Base-by-base conservation (phyloP, 1,140 invertebrate species). In the Berghia stephanieae region DNA sequence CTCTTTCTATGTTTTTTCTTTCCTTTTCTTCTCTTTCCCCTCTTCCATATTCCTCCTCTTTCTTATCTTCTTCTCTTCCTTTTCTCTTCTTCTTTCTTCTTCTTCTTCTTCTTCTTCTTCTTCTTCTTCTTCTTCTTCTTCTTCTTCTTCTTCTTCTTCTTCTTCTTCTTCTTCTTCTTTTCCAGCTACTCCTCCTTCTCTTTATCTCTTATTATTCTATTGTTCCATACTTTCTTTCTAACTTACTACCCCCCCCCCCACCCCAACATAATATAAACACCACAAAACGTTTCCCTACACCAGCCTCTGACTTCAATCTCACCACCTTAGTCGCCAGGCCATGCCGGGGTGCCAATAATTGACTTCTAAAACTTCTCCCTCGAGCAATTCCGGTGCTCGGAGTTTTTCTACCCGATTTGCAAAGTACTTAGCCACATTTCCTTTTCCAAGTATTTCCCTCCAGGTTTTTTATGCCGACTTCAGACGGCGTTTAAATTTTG, bases 101-200 rank as follows among this genome's bases (percentile, higher is more conserved):
- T 60, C 55, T 60, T 31, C 34, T 31, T 60, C 55, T 60, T 31
- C 34, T 31, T 60, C 55, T 60, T 31, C 34, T 31, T 60, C 55
- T 60, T 31, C 34, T 31, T 60, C 55, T 60, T 31, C 34, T 31
- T 60, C 55, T 60, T 31, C 34, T 31, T 60, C 55, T 60, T 31
- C 34, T 31, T 60, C 55, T 60, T 31, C 34, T 31, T 60, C 55
- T 60, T 31, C 34, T 21, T n/a, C n/a, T n/a, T n/a, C n/a, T n/a
- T n/a, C n/a, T n/a, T n/a, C n/a, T n/a, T n/a, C n/a, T n/a, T n/a
- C n/a, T n/a, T n/a, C n/a, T n/a, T n/a, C n/a, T n/a, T n/a, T n/a
- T n/a, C n/a, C n/a, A n/a, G n/a, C n/a, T n/a, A n/a, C n/a, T n/a
- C 36, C 57, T 60, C 57, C 36, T 34, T 60, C 57, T 60, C 57